Percentiles rank a stretch among this genome's conserved stretches.
Conservation (phyloP, 2,113 vertebrate genomes). For the Lampris incognitus region DNA sequence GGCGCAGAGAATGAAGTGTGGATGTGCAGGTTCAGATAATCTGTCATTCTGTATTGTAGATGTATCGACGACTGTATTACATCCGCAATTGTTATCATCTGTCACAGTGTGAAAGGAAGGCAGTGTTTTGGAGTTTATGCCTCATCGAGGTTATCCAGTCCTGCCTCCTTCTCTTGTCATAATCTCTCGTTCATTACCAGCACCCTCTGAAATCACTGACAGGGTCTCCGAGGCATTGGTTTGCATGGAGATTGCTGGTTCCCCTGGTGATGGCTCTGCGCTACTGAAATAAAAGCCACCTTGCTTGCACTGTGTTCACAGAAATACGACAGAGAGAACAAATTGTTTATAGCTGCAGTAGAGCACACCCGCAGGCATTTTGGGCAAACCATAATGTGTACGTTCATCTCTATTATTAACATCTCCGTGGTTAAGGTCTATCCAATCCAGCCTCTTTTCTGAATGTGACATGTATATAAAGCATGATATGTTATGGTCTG, state of each 20-base stretch:
- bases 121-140: conserved; percentile 12
- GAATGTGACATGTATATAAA: conserved; percentile 78
- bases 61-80: neutral
- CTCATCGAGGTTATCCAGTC: conserved; percentile 29
- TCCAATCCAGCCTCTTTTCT: conserved; percentile 52
- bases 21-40: neutral
- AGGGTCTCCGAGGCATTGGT: conserved; percentile 59
- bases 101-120: conserved; percentile 1
- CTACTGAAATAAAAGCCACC: conserved; percentile 45
- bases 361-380: conserved; percentile 16
- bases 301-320: neutral
- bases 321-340: neutral
- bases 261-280: conserved; percentile 48
- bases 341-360: conserved; percentile 17
- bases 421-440: conserved; percentile 17
- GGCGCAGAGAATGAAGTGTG: neutral
- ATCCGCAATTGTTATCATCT: neutral
- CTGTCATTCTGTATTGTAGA: neutral
- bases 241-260: conserved; percentile 49
- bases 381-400: conserved; percentile 20
- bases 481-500: conserved; percentile 75
- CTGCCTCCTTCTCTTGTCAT: neutral
- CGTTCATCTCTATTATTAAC: conserved; percentile 12
- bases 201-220: conserved; percentile 45
- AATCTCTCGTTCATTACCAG: conserved; percentile 11